A percentile compares a stretch with the other conserved stretches of the same genome.
Evolutionary conservation across 2,888 invertebrate species (phyloP).

Genomic region (Acrobeloides nanus): DNA sequence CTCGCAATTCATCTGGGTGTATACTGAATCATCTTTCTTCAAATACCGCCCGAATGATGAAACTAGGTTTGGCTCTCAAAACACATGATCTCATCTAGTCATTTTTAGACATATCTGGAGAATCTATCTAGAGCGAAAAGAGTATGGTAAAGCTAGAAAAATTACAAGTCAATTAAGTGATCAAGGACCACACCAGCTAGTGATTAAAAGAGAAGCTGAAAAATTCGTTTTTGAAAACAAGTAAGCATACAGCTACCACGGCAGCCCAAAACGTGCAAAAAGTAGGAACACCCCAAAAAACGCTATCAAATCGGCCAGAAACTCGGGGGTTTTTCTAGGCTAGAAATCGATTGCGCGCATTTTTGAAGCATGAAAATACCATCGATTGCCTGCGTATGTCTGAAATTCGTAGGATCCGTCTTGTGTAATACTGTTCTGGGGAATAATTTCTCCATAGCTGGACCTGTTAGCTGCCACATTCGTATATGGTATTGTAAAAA

Average conservation of each 20-base stretch:
- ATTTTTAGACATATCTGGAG: constrained; percentile 43
- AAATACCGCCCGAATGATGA: constrained; percentile 48
- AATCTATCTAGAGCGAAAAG: constrained; percentile 40
- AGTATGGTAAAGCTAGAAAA: constrained; percentile 36
- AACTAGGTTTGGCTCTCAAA: constrained; percentile 20
- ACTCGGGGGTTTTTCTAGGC: too few relatives aligned
- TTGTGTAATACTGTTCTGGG: too few relatives aligned
- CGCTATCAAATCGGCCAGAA: too few relatives aligned
- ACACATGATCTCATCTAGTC: background rate
- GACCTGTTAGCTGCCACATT: too few relatives aligned
- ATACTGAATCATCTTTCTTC: constrained; percentile 31
- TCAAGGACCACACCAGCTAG: constrained; percentile 38
- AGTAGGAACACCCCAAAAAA: too few relatives aligned
- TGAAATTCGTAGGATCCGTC: too few relatives aligned
- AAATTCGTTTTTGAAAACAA: constrained; percentile 44
- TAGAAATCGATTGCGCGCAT: too few relatives aligned
- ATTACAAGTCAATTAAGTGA: constrained; percentile 29
- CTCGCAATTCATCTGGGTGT: constrained; percentile 43
- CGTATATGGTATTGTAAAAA: too few relatives aligned
- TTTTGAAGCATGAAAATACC: too few relatives aligned
- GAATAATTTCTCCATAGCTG: too few relatives aligned
- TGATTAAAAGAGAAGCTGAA: constrained; percentile 46
- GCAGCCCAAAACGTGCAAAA: too few relatives aligned
- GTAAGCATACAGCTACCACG: constrained; percentile 19
- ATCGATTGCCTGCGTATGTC: too few relatives aligned